Conservation (phyloP, 2,113 vertebrate species). For the Prolemur simus region DNA sequence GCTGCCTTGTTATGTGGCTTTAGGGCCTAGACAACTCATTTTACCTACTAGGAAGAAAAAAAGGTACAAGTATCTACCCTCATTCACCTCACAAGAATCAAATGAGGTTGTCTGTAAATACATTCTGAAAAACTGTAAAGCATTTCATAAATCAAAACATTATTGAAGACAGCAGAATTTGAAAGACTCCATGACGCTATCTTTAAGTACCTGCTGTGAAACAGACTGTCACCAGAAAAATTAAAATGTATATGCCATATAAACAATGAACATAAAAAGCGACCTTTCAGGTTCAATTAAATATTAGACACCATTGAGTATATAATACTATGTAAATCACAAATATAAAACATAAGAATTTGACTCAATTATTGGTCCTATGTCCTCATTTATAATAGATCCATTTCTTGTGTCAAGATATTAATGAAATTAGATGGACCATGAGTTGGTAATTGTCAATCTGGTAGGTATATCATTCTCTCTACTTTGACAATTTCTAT, state of each 20-base stretch:
- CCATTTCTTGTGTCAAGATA: neutral
- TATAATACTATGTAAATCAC: neutral
- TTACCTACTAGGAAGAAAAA: neutral
- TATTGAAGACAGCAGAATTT: conserved; percentile 15
- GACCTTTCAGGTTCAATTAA: neutral
- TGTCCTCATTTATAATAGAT: conserved; percentile 4
- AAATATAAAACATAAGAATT: neutral
- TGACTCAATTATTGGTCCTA: neutral
- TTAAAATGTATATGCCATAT: neutral
- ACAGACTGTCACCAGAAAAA: neutral
- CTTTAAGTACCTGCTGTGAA: neutral
- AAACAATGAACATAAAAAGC: conserved; percentile 34
- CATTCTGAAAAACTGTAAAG: neutral
- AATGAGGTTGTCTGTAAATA: neutral
- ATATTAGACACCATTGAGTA: neutral
- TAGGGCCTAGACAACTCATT: conserved; percentile 26
- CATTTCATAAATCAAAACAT: conserved; percentile 27
- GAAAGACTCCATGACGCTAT: neutral
- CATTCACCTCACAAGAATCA: conserved; percentile 33
- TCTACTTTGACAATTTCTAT: conserved; percentile 6
- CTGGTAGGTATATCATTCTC: neutral
- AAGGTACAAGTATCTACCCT: neutral
- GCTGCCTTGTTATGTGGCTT: neutral
- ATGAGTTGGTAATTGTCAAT: conserved; percentile 30
- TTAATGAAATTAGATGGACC: neutral